Conservation (phyloP, 2,888 invertebrate genomes). For the Troilus luridus region DNA sequence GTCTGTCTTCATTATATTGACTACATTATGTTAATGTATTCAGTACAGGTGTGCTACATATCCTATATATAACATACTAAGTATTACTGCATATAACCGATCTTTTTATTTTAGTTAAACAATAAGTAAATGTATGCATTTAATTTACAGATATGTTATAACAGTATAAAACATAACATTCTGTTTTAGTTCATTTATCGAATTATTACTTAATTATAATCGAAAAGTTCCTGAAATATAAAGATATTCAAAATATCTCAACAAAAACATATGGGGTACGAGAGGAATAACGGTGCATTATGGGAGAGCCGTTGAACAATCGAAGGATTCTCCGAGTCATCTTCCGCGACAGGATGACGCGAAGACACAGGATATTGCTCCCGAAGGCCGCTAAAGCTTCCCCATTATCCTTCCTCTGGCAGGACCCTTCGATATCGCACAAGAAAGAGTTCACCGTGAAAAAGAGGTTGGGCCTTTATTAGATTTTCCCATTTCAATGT, state of each 20-base stretch:
- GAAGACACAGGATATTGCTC: conserved; percentile 7
- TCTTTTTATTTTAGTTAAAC: too few species aligned
- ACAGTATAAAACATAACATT: too few species aligned
- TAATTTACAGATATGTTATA: too few species aligned
- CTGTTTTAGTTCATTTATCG: too few species aligned
- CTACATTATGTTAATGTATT: too few species aligned
- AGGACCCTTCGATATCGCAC: not conserved
- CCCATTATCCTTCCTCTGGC: not conserved
- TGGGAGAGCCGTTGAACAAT: not conserved
- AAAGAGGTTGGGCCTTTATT: conserved; percentile 56
- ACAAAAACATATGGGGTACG: not conserved
- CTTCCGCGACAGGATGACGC: not conserved
- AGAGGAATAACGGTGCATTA: conserved; percentile 9
- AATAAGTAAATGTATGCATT: too few species aligned
- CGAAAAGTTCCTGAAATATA: not conserved
- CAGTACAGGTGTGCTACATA: too few species aligned
- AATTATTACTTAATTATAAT: too few species aligned
- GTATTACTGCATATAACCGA: too few species aligned
- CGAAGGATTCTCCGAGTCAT: not conserved
- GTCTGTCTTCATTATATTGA: too few species aligned
- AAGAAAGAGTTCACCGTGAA: conserved; percentile 46
- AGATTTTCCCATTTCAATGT: conserved; percentile 59
- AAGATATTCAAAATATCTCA: not conserved
- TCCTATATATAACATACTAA: too few species aligned
- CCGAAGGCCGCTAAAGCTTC: not conserved